These are phyloP conservation scores for Phaethornis superciliosus DNA, from an alignment of 2,113 vertebrate genomes.

Conservation along the genomic window DNA sequence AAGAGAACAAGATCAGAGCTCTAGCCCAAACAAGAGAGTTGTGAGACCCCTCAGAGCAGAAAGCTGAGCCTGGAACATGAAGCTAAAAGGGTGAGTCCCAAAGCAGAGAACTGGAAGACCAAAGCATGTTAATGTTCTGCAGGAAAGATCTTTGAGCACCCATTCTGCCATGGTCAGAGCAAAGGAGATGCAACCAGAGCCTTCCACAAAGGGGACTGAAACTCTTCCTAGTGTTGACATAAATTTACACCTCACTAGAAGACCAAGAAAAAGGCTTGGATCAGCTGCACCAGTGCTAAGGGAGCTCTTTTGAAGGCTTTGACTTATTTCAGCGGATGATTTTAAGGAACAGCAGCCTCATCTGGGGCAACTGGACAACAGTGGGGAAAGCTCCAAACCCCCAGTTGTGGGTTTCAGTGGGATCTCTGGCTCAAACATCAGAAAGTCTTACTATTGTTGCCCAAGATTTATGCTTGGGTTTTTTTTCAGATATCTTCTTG, in stretches of 20 bases:
- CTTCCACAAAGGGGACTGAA: neutral
- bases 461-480: conserved; percentile 22
- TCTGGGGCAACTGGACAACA: neutral
- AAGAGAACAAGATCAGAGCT: neutral
- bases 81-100: neutral
- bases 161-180: neutral
- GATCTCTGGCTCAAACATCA: neutral
- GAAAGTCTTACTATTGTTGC: neutral
- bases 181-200: neutral
- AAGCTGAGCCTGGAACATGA: neutral
- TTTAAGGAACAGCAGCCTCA: neutral
- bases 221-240: neutral
- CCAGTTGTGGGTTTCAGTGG: neutral
- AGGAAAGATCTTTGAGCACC: neutral
- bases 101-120: neutral
- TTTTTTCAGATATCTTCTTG: neutral
- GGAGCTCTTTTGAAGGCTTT: neutral
- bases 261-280: neutral
- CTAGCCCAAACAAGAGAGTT: neutral
- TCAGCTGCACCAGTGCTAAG: neutral
- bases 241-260: neutral
- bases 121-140: rapidly evolving
- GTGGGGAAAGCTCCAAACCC: neutral
- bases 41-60: neutral
- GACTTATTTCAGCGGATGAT: neutral